Conservation (phyloP, 2,113 vertebrate genomes). For the Eulacestoma nigropectus region DNA sequence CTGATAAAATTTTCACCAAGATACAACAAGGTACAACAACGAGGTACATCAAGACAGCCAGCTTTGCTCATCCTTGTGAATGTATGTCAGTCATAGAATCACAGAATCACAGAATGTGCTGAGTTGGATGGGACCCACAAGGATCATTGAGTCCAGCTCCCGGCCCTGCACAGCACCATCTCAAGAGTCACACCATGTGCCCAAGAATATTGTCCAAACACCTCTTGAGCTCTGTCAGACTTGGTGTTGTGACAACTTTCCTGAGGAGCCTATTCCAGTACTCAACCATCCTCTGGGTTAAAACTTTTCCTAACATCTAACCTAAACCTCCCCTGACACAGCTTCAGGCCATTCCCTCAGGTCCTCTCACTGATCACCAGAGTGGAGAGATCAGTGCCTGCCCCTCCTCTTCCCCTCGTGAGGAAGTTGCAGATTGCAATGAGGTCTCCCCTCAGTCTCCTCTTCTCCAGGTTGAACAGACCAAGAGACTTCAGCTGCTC, state of each 20-base stretch:
- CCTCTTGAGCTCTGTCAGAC: not conserved
- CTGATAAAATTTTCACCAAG: not conserved
- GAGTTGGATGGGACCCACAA: not conserved
- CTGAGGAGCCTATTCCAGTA: not conserved
- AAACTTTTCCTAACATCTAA: too few relatives aligned
- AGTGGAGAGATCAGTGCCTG: rapidly evolving
- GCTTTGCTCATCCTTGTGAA: not conserved
- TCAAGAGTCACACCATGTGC: not conserved
- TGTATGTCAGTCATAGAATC: not conserved
- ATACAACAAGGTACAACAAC: not conserved
- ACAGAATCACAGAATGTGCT: not conserved
- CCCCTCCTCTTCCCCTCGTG: rapidly evolving
- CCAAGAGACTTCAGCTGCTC: too few relatives aligned
- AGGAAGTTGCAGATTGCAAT: not conserved
- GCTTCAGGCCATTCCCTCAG: not conserved
- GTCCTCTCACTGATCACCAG: not conserved
- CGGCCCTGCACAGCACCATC: not conserved
- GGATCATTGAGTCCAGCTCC: not conserved
- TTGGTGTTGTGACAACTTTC: not conserved
- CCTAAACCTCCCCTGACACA: not conserved
- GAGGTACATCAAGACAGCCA: not conserved
- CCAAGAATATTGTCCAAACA: not conserved
- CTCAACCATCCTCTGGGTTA: not conserved
- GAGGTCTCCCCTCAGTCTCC: not conserved
- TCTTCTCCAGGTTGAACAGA: not conserved